phyloP scores from a whole-genome alignment of 2,113 vertebrate species.

The Galbula dea region DNA sequence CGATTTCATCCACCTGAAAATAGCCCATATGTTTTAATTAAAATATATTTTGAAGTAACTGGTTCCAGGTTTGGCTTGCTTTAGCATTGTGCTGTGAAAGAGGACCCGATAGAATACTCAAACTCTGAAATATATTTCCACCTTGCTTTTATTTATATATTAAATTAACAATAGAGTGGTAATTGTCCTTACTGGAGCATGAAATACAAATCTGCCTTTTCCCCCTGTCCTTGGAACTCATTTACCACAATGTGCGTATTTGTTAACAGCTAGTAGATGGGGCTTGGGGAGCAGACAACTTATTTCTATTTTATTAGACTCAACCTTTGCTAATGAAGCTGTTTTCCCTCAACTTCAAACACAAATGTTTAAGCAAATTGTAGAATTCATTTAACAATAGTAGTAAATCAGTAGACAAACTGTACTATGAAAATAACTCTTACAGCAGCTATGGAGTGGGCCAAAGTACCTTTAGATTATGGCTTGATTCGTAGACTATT shows the following conservation, averaged over 20 bases:
- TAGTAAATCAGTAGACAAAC: slow-evolving; percentile 50
- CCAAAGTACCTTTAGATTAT: slow-evolving; percentile 52
- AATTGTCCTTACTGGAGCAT: slow-evolving; percentile 50
- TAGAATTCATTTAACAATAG: slow-evolving; percentile 47
- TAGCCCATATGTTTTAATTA: slow-evolving; percentile 47
- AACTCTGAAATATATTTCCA: neutral
- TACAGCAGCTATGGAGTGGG: slow-evolving; percentile 26
- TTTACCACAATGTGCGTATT: slow-evolving; percentile 35
- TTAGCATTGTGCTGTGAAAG: neutral
- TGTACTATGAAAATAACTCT: slow-evolving; percentile 38
- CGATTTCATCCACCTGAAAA: slow-evolving; percentile 51
- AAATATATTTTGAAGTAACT: slow-evolving; percentile 18
- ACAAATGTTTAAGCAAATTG: slow-evolving; percentile 52
- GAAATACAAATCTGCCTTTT: slow-evolving; percentile 56
- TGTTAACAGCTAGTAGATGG: slow-evolving; percentile 21
- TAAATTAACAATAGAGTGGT: slow-evolving; percentile 34
- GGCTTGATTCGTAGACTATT: slow-evolving; percentile 18
- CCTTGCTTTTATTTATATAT: slow-evolving; percentile 49
- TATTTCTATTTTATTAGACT: slow-evolving; percentile 57
- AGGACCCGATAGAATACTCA: neutral
- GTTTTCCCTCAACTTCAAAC: slow-evolving; percentile 53
- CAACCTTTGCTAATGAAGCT: slow-evolving; percentile 26
- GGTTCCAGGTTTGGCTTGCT: slow-evolving; percentile 17
- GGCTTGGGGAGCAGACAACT: neutral
- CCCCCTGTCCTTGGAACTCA: slow-evolving; percentile 21